Conservation (phyloP, 1,140 invertebrate species). For the Monomorium pharaonis region DNA sequence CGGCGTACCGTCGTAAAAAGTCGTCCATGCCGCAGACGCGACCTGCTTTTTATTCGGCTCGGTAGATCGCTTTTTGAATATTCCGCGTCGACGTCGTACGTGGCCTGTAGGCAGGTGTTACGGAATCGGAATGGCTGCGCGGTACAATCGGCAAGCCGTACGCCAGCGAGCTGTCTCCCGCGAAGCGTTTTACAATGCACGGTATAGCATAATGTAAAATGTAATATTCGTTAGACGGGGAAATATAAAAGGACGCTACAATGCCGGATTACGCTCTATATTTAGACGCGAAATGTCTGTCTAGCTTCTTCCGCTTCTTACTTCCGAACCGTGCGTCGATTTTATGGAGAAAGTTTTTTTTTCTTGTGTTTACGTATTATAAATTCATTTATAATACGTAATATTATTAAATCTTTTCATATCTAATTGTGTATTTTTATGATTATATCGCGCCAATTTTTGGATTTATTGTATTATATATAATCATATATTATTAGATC, state of each 20-base stretch:
- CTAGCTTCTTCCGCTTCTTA: not conserved
- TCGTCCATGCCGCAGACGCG: slow-evolving; percentile 5
- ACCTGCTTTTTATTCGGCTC: slow-evolving; percentile 33
- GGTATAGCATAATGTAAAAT: not conserved
- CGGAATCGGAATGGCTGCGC: slow-evolving; percentile 4
- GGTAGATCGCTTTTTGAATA: slow-evolving; percentile 59
- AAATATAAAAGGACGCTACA: not conserved
- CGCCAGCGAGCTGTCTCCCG: not conserved
- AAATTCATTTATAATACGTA: not conserved
- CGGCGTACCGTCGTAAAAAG: slow-evolving; percentile 35
- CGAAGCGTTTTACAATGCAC: not conserved
- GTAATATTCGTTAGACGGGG: not conserved
- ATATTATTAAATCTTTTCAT: too few relatives aligned
- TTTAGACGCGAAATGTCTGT: not conserved
- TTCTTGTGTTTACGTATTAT: not conserved
- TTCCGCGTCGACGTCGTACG: slow-evolving; percentile 15
- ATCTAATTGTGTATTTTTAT: too few relatives aligned
- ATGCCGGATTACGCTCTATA: not conserved
- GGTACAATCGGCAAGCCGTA: slow-evolving; percentile 25
- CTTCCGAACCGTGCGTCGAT: not conserved
- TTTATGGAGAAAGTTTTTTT: too few relatives aligned
- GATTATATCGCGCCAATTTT: too few relatives aligned
- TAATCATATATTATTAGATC: too few relatives aligned
- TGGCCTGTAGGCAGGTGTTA: slow-evolving; percentile 38
- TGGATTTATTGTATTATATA: too few relatives aligned